Conservation (phyloP, 2,888 invertebrate genomes). For the Pterostichus madidus region DNA sequence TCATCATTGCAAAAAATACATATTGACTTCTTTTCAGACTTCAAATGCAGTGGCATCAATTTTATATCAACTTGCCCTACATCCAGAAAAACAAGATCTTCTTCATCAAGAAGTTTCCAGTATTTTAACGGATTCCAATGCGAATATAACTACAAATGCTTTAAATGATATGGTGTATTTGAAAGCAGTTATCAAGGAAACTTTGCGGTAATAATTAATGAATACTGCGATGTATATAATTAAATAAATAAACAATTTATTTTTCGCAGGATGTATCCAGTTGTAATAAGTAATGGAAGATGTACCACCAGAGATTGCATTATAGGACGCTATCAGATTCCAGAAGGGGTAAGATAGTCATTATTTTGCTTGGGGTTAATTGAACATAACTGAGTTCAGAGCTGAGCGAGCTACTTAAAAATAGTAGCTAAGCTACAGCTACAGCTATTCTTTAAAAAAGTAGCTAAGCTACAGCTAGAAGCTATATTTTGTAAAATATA, state of each 20-base stretch:
- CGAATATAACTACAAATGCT: conserved; percentile 79
- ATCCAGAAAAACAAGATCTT: conserved; percentile 83
- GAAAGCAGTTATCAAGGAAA: conserved; percentile 87
- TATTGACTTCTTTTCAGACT: conserved; percentile 79
- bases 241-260: not conserved
- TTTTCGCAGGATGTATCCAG: conserved; percentile 84
- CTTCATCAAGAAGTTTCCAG: conserved; percentile 81
- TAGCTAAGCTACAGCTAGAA: no score
- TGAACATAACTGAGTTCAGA: not conserved
- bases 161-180: conserved; percentile 84
- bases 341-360: conserved; percentile 84
- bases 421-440: no score
- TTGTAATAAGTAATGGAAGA: conserved; percentile 87
- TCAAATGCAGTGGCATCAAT: conserved; percentile 88
- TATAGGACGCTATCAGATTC: conserved; percentile 86
- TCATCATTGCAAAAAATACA: not conserved
- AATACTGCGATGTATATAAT: not conserved
- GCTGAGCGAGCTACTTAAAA: no score
- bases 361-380: not conserved
- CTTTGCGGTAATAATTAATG: conserved; percentile 80
- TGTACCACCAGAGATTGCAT: conserved; percentile 85
- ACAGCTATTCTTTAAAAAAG: no score
- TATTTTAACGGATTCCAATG: conserved; percentile 77
- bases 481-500: no score
- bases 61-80: conserved; percentile 84